Evolutionary conservation across 2,888 invertebrate genomes (phyloP).

Genomic region (Lasioglossum calceatum): DNA sequence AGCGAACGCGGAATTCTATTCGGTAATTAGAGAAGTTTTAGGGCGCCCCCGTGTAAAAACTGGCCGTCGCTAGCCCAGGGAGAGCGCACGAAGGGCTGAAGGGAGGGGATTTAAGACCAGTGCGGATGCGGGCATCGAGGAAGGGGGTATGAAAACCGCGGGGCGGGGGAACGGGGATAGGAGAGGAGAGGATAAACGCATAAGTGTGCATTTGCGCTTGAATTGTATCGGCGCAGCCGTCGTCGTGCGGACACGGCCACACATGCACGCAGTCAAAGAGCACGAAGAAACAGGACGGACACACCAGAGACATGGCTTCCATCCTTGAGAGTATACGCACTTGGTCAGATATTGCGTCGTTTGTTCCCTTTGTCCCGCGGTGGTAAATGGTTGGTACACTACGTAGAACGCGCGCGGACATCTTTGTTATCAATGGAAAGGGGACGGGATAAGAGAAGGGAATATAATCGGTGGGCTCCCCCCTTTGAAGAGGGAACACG

Average conservation of each 20-base stretch:
- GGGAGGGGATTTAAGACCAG: slow-evolving; percentile 33
- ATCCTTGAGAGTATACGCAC: slow-evolving; percentile 69
- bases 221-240: slow-evolving; percentile 66
- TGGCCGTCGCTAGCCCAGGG: slow-evolving; percentile 1
- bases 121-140: slow-evolving; percentile 47
- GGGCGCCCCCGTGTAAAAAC: slow-evolving; percentile 5
- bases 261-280: slow-evolving; percentile 47
- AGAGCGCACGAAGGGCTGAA: slow-evolving; percentile 23
- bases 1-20: neutral
- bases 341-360: slow-evolving; percentile 68
- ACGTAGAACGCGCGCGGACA: slow-evolving; percentile 27
- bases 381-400: slow-evolving; percentile 12
- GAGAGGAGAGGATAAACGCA: slow-evolving; percentile 48
- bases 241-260: slow-evolving; percentile 46
- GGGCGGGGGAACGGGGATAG: slow-evolving; percentile 1
- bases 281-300: slow-evolving; percentile 60
- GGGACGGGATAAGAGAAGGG: slow-evolving; percentile 32
- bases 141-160: slow-evolving; percentile 34
- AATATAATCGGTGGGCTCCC: slow-evolving; percentile 15
- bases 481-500: slow-evolving; percentile 25
- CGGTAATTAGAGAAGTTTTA: neutral
- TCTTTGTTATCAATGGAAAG: slow-evolving; percentile 34
- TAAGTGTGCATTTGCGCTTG: slow-evolving; percentile 59
- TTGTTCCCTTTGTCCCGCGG: slow-evolving; percentile 57
- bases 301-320: slow-evolving; percentile 65